Percentiles rank a stretch among this genome's conserved stretches.
Conservation (phyloP, 1,140 invertebrate genomes). For the Papilio helenus region DNA sequence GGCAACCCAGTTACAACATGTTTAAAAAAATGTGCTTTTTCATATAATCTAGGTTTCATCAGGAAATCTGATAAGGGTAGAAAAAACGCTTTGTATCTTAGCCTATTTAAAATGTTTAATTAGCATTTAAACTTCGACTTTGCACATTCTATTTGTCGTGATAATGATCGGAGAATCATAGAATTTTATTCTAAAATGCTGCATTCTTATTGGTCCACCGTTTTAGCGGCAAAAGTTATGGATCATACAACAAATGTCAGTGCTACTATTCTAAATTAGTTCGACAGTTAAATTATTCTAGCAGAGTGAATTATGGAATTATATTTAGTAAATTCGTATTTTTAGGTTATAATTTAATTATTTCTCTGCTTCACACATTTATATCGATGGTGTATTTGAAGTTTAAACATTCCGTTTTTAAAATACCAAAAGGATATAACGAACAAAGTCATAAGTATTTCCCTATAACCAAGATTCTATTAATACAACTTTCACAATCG, state of each 20-base stretch:
- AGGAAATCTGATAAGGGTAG: no score
- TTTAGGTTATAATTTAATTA: neutral
- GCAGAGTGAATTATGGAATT: no score
- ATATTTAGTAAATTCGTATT: neutral
- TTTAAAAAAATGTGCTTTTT: no score
- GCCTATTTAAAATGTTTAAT: no score
- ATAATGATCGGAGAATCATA: neutral
- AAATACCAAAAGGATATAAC: neutral
- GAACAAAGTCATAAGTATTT: neutral
- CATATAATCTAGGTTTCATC: no score
- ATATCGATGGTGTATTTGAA: neutral
- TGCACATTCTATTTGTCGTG: neutral
- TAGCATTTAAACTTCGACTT: neutral
- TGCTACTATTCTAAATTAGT: neutral
- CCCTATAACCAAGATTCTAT: neutral
- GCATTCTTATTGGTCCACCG: neutral
- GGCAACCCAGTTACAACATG: no score
- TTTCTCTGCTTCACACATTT: neutral
- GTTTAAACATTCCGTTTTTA: neutral
- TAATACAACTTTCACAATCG: slow-evolving; percentile 24
- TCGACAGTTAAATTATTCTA: neutral
- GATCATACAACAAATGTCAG: neutral
- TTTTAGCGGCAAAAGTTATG: neutral
- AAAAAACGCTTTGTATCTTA: no score
- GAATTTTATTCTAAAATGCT: neutral